phyloP scores from a whole-genome alignment of 35 echinoderm and acorn worm genomes.

The Lytechinus pictus region DNA sequence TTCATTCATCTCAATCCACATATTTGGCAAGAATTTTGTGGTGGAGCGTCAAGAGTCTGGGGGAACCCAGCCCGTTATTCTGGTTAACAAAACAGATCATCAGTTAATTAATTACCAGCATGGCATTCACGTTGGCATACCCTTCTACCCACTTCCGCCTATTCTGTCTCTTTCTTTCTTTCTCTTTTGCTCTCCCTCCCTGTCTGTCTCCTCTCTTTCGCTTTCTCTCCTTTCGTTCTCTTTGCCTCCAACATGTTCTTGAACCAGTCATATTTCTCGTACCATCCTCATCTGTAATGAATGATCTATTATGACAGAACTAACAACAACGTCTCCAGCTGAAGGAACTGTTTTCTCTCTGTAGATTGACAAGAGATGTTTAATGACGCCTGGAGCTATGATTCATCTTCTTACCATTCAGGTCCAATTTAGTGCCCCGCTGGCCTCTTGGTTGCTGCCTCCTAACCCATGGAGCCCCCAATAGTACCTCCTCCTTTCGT shows the following conservation, averaged over 20 bases:
- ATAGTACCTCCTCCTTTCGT: neutral
- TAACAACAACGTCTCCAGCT: neutral
- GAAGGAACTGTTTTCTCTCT: neutral
- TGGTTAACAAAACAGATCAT: neutral
- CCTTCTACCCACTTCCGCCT: neutral
- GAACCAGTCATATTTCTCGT: neutral
- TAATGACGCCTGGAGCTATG: slow-evolving; percentile 9
- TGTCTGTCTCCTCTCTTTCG: neutral
- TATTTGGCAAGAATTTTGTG: neutral
- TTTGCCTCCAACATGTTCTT: neutral
- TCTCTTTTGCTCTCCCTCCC: neutral
- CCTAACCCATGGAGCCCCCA: neutral
- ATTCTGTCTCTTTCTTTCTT: neutral
- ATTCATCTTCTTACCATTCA: neutral
- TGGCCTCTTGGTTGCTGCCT: neutral
- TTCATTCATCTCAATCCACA: neutral
- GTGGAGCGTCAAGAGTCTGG: neutral
- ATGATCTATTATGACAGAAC: slow-evolving; percentile 13
- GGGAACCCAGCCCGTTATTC: neutral
- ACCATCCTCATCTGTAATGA: neutral
- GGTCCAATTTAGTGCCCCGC: neutral
- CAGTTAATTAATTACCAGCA: slow-evolving; percentile 18
- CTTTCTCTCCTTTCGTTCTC: neutral
- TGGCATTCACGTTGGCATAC: neutral
- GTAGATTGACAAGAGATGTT: slow-evolving; percentile 1